These are phyloP conservation scores for Aspidapion aeneum DNA, from an alignment of 2,888 invertebrate genomes.

Conservation along the genomic window DNA sequence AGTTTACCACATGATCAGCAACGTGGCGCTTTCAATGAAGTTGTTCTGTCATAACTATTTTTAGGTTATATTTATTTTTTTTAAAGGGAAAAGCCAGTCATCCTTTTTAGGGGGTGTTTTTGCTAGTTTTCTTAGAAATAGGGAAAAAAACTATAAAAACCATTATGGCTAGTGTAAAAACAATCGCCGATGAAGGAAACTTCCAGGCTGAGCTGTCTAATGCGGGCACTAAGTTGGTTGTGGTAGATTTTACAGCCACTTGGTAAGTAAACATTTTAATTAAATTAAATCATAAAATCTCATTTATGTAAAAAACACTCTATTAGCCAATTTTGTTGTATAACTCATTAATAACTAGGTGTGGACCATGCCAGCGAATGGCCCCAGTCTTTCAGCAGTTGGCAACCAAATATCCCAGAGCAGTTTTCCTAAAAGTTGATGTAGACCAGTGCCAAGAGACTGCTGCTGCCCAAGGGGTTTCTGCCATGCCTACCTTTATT, in stretches of 20 bases:
- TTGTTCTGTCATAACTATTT: too few relatives aligned
- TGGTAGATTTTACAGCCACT: conserved; percentile 92
- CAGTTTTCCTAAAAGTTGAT: conserved; percentile 91
- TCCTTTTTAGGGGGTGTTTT: too few relatives aligned
- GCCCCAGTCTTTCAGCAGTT: conserved; percentile 90
- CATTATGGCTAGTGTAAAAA: conserved; percentile 52
- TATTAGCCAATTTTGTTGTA: conserved; percentile 20
- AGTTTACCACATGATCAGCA: too few relatives aligned
- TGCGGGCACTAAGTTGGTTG: conserved; percentile 84
- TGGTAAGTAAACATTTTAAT: too few relatives aligned
- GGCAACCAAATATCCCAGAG: conserved; percentile 81
- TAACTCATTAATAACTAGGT: conserved; percentile 57
- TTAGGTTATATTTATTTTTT: too few relatives aligned
- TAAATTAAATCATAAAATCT: background rate
- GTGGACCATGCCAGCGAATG: conserved; percentile 94
- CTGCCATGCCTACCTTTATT: conserved; percentile 98
- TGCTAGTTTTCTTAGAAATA: too few relatives aligned
- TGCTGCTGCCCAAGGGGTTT: conserved; percentile 83
- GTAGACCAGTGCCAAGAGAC: conserved; percentile 92
- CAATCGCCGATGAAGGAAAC: conserved; percentile 73
- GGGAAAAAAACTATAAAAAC: too few relatives aligned
- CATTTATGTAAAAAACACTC: background rate
- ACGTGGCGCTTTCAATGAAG: too few relatives aligned
- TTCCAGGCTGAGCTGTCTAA: conserved; percentile 81
- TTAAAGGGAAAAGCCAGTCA: too few relatives aligned